These are phyloP conservation scores for Zeugodacus cucurbitae DNA, from an alignment of 1,140 invertebrate species.

Conservation along the genomic window DNA sequence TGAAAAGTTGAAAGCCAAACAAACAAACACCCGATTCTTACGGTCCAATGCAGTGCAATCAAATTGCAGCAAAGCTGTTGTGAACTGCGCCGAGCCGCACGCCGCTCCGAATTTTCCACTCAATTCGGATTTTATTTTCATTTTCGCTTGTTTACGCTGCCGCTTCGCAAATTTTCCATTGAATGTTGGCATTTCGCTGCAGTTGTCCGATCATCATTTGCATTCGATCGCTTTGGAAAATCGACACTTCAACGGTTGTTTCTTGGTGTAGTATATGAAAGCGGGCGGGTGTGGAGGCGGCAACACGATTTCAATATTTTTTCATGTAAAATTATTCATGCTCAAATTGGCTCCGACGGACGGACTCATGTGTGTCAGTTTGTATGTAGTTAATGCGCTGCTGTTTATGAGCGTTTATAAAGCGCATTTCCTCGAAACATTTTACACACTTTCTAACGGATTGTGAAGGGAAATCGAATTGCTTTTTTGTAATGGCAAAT, in stretches of 20 bases:
- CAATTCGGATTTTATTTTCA: background rate
- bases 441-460: constrained; percentile 16
- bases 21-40: background rate
- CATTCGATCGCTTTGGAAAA: background rate
- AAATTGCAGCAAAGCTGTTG: background rate
- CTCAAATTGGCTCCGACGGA: background rate
- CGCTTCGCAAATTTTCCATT: background rate
- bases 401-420: background rate
- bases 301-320: constrained; percentile 25
- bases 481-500: background rate
- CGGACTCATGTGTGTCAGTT: background rate
- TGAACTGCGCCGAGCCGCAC: background rate
- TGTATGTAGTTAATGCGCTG: background rate
- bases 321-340: constrained; percentile 29
- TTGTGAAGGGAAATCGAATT: constrained; percentile 35
- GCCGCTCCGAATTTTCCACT: constrained; percentile 1
- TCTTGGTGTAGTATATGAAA: background rate
- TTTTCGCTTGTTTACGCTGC: background rate
- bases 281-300: background rate
- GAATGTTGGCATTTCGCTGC: background rate
- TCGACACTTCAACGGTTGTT: background rate
- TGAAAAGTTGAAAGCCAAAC: constrained; percentile 24
- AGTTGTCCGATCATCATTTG: constrained; percentile 11
- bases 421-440: background rate
- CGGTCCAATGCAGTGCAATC: background rate